Conservation (phyloP, 2,797 vertebrate genomes). For the Falco rusticolus region DNA sequence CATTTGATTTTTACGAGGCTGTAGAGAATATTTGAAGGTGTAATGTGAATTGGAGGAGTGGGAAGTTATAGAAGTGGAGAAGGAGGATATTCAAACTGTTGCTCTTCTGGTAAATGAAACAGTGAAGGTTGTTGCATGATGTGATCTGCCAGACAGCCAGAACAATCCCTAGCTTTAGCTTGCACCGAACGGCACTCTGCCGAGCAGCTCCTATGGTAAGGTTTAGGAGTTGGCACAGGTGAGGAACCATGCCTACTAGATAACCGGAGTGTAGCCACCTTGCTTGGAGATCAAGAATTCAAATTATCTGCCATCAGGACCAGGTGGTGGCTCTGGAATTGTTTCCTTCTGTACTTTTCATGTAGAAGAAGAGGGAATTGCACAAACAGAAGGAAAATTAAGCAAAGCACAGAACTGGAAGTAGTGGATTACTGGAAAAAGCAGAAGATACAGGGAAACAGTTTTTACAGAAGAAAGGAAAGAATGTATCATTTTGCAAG, state of each 20-base stretch:
- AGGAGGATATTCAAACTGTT: background rate
- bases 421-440: background rate
- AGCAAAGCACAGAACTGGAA: background rate
- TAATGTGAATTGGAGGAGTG: background rate
- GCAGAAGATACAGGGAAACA: background rate
- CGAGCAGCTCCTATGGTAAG: background rate
- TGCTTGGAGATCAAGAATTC: background rate
- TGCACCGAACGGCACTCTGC: background rate
- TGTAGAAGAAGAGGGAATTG: background rate
- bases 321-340: background rate
- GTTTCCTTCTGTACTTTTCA: background rate
- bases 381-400: fast-evolving
- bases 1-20: background rate
- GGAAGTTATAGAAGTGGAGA: background rate
- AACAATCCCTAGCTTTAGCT: fast-evolving
- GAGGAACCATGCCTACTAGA: background rate
- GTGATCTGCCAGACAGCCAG: background rate
- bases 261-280: background rate
- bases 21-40: background rate
- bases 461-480: background rate
- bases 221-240: background rate
- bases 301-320: too few relatives aligned
- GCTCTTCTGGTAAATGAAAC: too few relatives aligned
- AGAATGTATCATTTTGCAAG: background rate
- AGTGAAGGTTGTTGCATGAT: background rate